A percentile compares a stretch with the other conserved stretches of the same genome.
These are phyloP conservation scores for Drosophila lacteicornis DNA, from an alignment of 1,140 invertebrate species.

Conservation along the genomic window DNA sequence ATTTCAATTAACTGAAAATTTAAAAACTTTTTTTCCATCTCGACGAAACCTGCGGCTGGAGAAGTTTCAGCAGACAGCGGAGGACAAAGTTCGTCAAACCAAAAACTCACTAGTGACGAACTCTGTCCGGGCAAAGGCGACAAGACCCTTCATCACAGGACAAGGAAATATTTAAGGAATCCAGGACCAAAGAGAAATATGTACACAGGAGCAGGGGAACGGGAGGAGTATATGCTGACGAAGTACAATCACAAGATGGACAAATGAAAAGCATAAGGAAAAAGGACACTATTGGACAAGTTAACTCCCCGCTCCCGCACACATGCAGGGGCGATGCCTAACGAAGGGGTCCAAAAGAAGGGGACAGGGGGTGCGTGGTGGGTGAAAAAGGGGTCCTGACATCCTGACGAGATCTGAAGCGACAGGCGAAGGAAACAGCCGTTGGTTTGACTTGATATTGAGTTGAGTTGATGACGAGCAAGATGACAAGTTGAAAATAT, in stretches of 20 bases:
- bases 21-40: constrained; percentile 53
- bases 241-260: constrained; percentile 74
- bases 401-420: constrained; percentile 75
- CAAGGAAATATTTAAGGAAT: constrained; percentile 55
- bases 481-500: constrained; percentile 83
- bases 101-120: constrained; percentile 74
- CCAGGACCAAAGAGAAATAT: constrained; percentile 14
- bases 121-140: constrained; percentile 37
- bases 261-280: constrained; percentile 80
- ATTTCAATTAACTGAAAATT: constrained; percentile 75
- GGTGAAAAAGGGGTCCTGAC: constrained; percentile 35
- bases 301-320: constrained; percentile 20
- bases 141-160: constrained; percentile 41
- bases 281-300: constrained; percentile 81
- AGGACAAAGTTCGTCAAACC: constrained; percentile 69
- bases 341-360: constrained; percentile 5
- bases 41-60: constrained; percentile 25
- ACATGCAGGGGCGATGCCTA: constrained; percentile 34
- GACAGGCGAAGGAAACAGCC: constrained; percentile 73
- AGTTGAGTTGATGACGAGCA: constrained; percentile 82
- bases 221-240: constrained; percentile 29
- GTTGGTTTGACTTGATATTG: constrained; percentile 81
- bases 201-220: constrained; percentile 22
- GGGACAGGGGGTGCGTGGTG: neutral
- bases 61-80: constrained; percentile 44